These are phyloP conservation scores for Suricata suricatta DNA, from an alignment of 2,113 vertebrate species.

Conservation along the genomic window DNA sequence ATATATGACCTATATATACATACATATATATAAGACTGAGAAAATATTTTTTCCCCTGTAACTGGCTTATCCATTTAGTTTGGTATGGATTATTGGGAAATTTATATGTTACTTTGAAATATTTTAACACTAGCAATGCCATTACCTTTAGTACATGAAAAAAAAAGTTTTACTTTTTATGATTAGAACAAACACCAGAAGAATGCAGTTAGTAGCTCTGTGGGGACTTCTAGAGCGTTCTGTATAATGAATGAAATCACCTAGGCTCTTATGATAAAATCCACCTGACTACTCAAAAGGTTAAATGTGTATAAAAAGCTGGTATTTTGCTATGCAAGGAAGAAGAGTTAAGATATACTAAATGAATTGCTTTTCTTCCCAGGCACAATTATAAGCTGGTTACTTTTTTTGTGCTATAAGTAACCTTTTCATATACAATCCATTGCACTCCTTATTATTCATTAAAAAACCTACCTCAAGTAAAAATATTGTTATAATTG, in stretches of 20 bases:
- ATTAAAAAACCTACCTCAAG: neutral
- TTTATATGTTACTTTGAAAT: neutral
- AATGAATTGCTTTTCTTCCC: conserved; percentile 1
- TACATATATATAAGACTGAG: neutral
- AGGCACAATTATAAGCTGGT: neutral
- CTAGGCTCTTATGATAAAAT: neutral
- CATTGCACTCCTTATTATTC: neutral
- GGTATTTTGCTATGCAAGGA: neutral
- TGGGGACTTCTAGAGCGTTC: neutral
- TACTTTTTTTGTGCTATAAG: neutral
- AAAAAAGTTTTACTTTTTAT: neutral
- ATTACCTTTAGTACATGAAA: neutral
- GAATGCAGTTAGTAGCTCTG: neutral
- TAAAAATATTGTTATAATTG: neutral
- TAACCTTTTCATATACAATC: neutral
- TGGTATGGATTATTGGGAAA: neutral
- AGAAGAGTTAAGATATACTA: neutral
- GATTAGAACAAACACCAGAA: neutral
- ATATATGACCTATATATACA: too few species aligned
- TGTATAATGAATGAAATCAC: conserved; percentile 33
- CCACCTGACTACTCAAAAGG: neutral
- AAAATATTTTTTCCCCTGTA: neutral
- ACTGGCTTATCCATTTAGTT: neutral
- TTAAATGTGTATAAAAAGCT: conserved; percentile 43
- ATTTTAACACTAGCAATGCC: neutral